Conservation (phyloP, 2,113 vertebrate genomes). For the Zosterops japonicus region DNA sequence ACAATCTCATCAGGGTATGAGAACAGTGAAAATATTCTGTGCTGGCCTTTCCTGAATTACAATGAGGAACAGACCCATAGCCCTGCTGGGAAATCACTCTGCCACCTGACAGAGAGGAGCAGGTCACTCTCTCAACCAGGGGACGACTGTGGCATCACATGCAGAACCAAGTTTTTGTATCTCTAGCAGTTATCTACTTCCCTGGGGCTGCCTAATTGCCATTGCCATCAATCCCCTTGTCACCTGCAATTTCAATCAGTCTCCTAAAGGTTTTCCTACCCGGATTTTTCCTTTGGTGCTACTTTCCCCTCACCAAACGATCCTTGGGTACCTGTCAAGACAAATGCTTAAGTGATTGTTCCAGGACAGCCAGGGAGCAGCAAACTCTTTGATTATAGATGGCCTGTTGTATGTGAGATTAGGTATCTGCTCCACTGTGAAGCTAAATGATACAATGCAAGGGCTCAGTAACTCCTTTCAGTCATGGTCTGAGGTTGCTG, state of each 20-base stretch:
- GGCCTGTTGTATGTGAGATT: constrained; percentile 70
- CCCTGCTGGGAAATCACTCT: constrained; percentile 46
- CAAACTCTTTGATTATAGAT: constrained; percentile 67
- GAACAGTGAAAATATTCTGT: constrained; percentile 35
- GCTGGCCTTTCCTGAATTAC: constrained; percentile 34
- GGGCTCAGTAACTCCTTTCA: constrained; percentile 60
- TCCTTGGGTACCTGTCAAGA: constrained; percentile 40
- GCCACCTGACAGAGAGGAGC: background rate
- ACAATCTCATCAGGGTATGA: constrained; percentile 27
- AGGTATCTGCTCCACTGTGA: constrained; percentile 66
- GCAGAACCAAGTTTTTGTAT: constrained; percentile 53
- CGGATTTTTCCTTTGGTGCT: background rate
- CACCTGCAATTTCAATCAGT: constrained; percentile 57
- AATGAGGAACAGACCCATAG: constrained; percentile 30
- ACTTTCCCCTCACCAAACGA: constrained; percentile 27
- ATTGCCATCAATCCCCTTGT: constrained; percentile 49
- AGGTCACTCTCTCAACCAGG: background rate
- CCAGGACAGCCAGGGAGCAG: constrained; percentile 26
- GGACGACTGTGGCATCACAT: background rate
- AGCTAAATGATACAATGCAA: constrained; percentile 57
- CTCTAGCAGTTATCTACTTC: constrained; percentile 73
- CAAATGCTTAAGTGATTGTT: constrained; percentile 17
- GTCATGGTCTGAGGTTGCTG: constrained; percentile 58
- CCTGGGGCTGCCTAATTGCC: constrained; percentile 75
- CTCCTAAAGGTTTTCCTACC: constrained; percentile 30